Evolutionary conservation across 2,888 invertebrate genomes (phyloP).

Genomic region (Byasa hedistus): DNA sequence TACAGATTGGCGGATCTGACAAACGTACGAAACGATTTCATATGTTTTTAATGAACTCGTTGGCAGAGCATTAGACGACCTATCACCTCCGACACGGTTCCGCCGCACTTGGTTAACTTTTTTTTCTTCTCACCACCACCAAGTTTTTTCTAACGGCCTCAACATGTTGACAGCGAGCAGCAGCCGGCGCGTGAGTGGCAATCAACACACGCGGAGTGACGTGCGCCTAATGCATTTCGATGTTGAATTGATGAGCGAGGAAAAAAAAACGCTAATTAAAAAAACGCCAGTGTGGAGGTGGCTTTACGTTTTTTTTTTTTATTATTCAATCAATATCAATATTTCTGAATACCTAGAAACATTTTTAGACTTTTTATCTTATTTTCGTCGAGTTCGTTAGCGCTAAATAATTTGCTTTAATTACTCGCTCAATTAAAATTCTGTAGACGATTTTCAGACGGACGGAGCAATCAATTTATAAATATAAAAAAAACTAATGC

Average conservation of each 20-base stretch:
- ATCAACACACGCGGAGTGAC: constrained; percentile 55
- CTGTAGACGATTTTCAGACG: not conserved
- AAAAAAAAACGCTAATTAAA: constrained; percentile 36
- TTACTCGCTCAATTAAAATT: constrained; percentile 8
- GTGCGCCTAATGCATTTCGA: constrained; percentile 31
- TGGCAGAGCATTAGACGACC: constrained; percentile 41
- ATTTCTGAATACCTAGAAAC: constrained; percentile 19
- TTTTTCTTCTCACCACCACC: constrained; percentile 29
- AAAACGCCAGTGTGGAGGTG: constrained; percentile 13
- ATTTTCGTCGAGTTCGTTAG: constrained; percentile 4
- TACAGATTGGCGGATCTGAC: constrained; percentile 9
- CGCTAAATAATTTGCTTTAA: constrained; percentile 7
- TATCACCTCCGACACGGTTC: constrained; percentile 40
- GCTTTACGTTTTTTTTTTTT: constrained; percentile 13
- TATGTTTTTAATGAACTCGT: constrained; percentile 35
- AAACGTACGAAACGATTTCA: constrained; percentile 21
- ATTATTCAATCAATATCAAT: constrained; percentile 25
- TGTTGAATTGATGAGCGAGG: constrained; percentile 27
- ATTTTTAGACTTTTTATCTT: constrained; percentile 8
- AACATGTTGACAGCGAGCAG: constrained; percentile 57
- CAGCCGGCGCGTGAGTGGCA: constrained; percentile 49
- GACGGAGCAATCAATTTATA: not conserved
- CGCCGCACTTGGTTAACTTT: constrained; percentile 33
- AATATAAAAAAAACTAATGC: not conserved
- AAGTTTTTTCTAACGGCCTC: constrained; percentile 38